Percentiles rank a stretch among this genome's conserved stretches.
phyloP scores from a whole-genome alignment of 2,888 invertebrate species.

The Pseudoips prasinana region DNA sequence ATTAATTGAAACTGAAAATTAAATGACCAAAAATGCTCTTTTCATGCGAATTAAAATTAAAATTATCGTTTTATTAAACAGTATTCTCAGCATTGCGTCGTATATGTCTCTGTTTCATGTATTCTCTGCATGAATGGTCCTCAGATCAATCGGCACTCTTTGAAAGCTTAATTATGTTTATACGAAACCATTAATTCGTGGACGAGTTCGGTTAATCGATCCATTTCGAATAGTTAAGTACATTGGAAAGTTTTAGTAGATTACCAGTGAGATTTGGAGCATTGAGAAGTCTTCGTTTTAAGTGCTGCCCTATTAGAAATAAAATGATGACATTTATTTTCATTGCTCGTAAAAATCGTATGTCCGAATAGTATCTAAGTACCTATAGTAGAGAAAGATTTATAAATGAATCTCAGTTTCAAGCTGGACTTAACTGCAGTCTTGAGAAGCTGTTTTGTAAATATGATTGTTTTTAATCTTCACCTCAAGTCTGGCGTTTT shows the following conservation, averaged over 20 bases:
- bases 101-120: too few relatives aligned
- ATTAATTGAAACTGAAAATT: too few relatives aligned
- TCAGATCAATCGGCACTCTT: slow-evolving; percentile 66
- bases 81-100: too few relatives aligned
- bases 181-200: slow-evolving; percentile 64
- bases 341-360: slow-evolving; percentile 42
- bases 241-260: slow-evolving; percentile 49
- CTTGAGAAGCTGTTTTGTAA: too few relatives aligned
- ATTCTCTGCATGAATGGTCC: slow-evolving; percentile 29
- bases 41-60: too few relatives aligned
- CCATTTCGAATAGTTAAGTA: slow-evolving; percentile 47
- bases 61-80: too few relatives aligned
- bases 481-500: too few relatives aligned
- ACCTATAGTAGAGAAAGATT: too few relatives aligned
- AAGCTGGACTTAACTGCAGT: too few relatives aligned
- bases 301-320: slow-evolving; percentile 40
- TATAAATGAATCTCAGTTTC: too few relatives aligned
- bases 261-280: slow-evolving; percentile 33
- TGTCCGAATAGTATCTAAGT: slow-evolving; percentile 27
- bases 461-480: too few relatives aligned
- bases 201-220: slow-evolving; percentile 65
- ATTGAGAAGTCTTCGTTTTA: slow-evolving; percentile 32
- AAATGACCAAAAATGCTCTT: too few relatives aligned
- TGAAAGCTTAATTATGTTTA: slow-evolving; percentile 78
- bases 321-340: slow-evolving; percentile 50